Base-by-base conservation (phyloP, 2,113 vertebrate genomes). In the Saimiri boliviensis region DNA sequence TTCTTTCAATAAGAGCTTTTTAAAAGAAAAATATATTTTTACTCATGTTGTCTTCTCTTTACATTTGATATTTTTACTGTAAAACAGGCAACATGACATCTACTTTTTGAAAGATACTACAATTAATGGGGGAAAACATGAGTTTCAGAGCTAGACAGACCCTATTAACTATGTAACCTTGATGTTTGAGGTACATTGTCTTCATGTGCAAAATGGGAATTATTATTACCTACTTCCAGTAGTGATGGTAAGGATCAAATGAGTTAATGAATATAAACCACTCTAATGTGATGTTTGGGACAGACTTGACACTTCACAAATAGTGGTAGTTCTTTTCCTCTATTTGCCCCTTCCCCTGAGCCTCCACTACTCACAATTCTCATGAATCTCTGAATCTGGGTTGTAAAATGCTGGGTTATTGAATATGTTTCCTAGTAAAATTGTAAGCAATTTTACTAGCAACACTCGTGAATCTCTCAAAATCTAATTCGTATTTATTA, bases 331-430 rank as follows among this genome's bases (percentile, higher is more conserved):
- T 91, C 21, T n/a, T 76, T 56, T 68, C 66, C 52, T 42, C 60
- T 60, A 49, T 47, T 71, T 81, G 40, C 52, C 23, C 68, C 74
- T 93, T 96, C 17, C 16, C 23, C 32, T 71, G 86, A 60, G n/a
- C 16, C 37, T 94, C 54, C 49, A 77, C 10, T 58, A 74, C 60
- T 85, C 66, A 85, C 83, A 84, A 63, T 14, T 63, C 6, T 60
- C 6, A 25, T 14, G 83, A 76, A 27, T 52, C 54, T 92, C 74
- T 87, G 80, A 70, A 87, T 95, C 96, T 97, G 86, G 91, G 56
- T 94, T 97, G n/a, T 94, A 96, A 97, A 97, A 95, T 94, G 35
- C 30, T 74, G 17, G 58, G 54, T 88, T 97, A 93, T 70, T 94
- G 82, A 95, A 94, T 79, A 83, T 83, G 60, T 66, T 97, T 96